Conservation (phyloP, 2,113 vertebrate genomes). For the Fulmarus glacialis region DNA sequence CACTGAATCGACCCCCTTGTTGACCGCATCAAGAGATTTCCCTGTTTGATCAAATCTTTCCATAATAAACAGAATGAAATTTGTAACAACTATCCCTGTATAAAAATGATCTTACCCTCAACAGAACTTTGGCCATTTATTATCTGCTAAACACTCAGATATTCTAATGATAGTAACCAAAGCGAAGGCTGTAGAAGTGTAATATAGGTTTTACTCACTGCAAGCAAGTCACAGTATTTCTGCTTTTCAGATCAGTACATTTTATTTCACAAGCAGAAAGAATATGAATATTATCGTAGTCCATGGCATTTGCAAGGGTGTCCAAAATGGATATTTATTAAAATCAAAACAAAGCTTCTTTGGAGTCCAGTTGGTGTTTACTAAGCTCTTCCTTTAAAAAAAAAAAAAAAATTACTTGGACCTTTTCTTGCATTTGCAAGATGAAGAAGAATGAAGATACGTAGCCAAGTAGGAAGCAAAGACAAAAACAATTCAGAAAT, state of each 20-base stretch:
- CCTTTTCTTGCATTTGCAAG: not conserved
- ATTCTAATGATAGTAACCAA: not conserved
- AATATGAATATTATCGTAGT: not conserved
- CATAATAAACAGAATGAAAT: not conserved
- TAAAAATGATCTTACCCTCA: not conserved
- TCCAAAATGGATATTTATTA: not conserved
- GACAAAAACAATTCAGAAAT: not conserved
- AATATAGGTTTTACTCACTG: not conserved
- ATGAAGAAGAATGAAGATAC: not conserved
- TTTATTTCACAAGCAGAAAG: not conserved
- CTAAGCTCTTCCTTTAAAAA: not conserved
- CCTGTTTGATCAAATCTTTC: not conserved
- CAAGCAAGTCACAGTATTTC: not conserved
- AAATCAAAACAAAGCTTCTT: not conserved
- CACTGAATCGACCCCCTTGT: not conserved
- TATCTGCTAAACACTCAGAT: not conserved
- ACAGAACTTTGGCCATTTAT: not conserved
- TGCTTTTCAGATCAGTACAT: not conserved
- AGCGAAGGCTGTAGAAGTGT: not conserved
- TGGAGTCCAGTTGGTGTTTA: conserved; percentile 62
- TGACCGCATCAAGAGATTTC: not conserved
- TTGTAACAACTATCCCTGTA: not conserved
- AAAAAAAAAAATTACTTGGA: not conserved
- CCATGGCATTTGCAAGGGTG: not conserved
- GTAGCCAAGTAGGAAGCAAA: conserved; percentile 1